A percentile compares a stretch with the other conserved stretches of the same genome.
Conservation (phyloP, 2,797 vertebrate genomes). For the Bradypodion pumilum region DNA sequence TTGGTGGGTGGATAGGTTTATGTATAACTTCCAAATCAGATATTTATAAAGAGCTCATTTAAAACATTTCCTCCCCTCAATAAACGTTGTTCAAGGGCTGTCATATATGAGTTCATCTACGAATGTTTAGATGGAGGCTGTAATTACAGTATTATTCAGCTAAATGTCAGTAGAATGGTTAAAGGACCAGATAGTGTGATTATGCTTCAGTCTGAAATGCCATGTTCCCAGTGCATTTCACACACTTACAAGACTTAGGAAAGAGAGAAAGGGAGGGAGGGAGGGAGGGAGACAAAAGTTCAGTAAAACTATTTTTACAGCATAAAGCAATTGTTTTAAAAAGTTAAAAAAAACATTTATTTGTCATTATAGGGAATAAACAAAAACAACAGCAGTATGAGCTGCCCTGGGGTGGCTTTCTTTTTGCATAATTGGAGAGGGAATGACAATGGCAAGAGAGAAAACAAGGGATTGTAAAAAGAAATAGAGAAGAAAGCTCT, state of each 20-base stretch:
- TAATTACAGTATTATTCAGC: neutral
- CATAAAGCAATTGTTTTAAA: neutral
- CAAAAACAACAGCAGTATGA: neutral
- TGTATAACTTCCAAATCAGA: slow-evolving; percentile 54
- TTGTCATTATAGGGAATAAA: neutral
- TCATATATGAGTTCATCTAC: slow-evolving; percentile 5
- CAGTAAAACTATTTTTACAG: neutral
- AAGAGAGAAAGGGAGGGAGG: neutral
- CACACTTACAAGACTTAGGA: neutral
- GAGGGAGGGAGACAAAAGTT: neutral
- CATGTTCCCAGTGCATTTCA: neutral
- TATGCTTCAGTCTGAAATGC: neutral
- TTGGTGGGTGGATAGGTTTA: slow-evolving; percentile 41
- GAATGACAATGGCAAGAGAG: neutral
- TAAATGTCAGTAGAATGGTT: neutral
- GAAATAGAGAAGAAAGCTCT: slow-evolving; percentile 3
- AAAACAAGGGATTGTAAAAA: neutral
- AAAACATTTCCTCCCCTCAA: slow-evolving; percentile 39
- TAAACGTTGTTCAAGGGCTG: slow-evolving; percentile 40
- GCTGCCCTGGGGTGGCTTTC: slow-evolving; percentile 11
- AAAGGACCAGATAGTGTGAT: neutral
- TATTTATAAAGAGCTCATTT: slow-evolving; percentile 55
- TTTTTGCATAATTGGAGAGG: slow-evolving; percentile 5
- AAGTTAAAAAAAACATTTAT: neutral
- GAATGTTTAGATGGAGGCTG: neutral